A percentile compares a stretch with the other conserved stretches of the same genome.
These are phyloP conservation scores for Poeciliopsis presidionis DNA, from an alignment of 2,797 vertebrate genomes.

Conservation along the genomic window DNA sequence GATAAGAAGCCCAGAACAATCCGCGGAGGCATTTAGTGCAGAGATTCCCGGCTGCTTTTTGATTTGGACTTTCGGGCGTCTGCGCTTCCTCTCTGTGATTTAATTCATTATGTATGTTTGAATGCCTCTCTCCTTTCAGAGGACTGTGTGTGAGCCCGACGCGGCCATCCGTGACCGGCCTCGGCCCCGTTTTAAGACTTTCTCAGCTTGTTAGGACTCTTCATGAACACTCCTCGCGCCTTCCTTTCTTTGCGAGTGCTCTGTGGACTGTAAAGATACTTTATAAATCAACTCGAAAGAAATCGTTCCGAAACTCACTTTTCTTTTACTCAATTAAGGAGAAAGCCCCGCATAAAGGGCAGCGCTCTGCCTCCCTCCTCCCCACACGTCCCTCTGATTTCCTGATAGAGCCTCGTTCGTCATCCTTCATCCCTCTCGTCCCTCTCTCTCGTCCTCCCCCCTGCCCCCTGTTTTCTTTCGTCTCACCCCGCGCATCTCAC, in stretches of 20 bases:
- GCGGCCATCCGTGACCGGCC: conserved; percentile 72
- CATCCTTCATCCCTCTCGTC: conserved; percentile 35
- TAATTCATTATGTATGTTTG: conserved; percentile 78
- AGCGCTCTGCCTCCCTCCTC: conserved; percentile 6
- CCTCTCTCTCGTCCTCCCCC: conserved; percentile 22
- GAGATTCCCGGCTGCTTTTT: conserved; percentile 56
- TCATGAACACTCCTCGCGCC: conserved; percentile 77
- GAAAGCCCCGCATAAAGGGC: conserved; percentile 65
- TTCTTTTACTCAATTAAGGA: conserved; percentile 79
- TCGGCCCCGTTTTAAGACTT: conserved; percentile 70
- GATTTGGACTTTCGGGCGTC: conserved; percentile 52
- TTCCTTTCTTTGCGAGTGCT: conserved; percentile 68
- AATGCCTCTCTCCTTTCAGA: conserved; percentile 63
- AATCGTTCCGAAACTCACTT: conserved; percentile 77
- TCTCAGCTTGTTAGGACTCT: conserved; percentile 77
- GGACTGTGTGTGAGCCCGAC: conserved; percentile 67
- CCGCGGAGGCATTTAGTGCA: conserved; percentile 45
- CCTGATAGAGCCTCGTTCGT: conserved; percentile 36
- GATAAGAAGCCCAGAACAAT: conserved; percentile 45
- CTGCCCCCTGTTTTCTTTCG: conserved; percentile 14
- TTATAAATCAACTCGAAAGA: conserved; percentile 76
- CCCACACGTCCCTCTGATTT: conserved; percentile 27
- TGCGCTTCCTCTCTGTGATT: conserved; percentile 59
- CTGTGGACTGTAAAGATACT: conserved; percentile 76
- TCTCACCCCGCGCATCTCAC: conserved; percentile 52